Percentiles rank a stretch among this genome's conserved stretches.
Conservation (phyloP, 1,140 invertebrate species). For the Sinonovacula constricta region DNA sequence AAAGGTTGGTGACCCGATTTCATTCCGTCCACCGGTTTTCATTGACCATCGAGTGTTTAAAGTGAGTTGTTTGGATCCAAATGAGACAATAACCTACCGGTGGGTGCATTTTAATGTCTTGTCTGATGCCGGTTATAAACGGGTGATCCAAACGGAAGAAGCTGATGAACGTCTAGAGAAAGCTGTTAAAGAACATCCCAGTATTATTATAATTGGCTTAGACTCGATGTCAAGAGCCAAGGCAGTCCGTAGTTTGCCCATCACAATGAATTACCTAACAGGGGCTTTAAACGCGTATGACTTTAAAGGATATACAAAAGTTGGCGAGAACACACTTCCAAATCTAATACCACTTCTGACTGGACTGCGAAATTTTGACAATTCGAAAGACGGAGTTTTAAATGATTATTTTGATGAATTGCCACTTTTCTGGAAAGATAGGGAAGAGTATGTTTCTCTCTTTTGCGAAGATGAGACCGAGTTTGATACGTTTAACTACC, state of each 20-base stretch:
- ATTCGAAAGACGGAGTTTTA: conserved; percentile 6
- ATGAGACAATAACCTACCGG: neutral
- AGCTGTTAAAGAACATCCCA: neutral
- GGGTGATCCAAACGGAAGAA: too few relatives aligned
- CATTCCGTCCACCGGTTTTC: conserved; percentile 31
- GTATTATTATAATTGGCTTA: conserved; percentile 55
- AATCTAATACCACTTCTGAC: conserved; percentile 87
- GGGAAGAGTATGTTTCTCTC: conserved; percentile 87
- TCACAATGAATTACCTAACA: conserved; percentile 56
- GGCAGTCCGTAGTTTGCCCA: conserved; percentile 48
- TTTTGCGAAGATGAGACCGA: conserved; percentile 88
- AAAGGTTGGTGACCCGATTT: neutral
- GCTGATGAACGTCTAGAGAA: too few relatives aligned
- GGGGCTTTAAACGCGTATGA: conserved; percentile 83
- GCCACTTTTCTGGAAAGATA: conserved; percentile 69
- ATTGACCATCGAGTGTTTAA: conserved; percentile 11
- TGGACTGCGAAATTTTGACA: conserved; percentile 77
- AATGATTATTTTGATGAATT: conserved; percentile 41
- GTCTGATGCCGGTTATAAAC: too few relatives aligned
- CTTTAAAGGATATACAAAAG: conserved; percentile 89
- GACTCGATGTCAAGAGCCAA: conserved; percentile 57
- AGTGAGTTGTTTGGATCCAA: neutral
- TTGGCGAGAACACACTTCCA: conserved; percentile 90
- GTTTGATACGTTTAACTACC: conserved; percentile 90
- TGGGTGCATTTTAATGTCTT: conserved; percentile 20